Evolutionary conservation across 2,888 invertebrate species (phyloP).

Genomic region (Podabrus alpinus): DNA sequence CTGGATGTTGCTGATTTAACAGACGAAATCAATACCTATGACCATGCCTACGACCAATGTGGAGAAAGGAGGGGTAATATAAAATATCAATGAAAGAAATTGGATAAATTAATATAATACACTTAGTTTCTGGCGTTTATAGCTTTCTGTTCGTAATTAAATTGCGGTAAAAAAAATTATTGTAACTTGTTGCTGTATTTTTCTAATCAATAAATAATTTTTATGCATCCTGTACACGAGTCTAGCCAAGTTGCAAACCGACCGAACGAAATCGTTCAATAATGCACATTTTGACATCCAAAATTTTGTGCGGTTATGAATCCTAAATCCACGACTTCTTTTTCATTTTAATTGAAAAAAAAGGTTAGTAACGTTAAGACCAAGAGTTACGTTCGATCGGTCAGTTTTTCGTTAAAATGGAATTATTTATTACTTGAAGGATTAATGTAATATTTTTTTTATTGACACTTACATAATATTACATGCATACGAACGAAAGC

Average conservation of each 20-base stretch:
- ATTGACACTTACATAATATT: conserved; percentile 25
- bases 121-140: neutral
- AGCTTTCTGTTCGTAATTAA: neutral
- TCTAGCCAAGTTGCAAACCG: neutral
- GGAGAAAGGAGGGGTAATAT: neutral
- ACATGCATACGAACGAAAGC: conserved; percentile 16
- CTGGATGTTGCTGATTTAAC: conserved; percentile 33
- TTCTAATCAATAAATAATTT: neutral
- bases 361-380: neutral
- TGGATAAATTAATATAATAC: neutral
- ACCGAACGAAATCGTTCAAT: neutral
- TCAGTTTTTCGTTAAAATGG: neutral
- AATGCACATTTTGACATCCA: neutral
- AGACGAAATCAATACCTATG: neutral
- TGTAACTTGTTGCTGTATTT: neutral
- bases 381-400: neutral
- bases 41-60: neutral
- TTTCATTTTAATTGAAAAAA: neutral
- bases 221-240: neutral
- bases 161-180: neutral
- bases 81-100: neutral
- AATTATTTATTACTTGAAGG: conserved; percentile 11
- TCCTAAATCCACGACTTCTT: neutral
- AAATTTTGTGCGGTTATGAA: neutral
- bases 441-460: conserved; percentile 18